A percentile compares a stretch with the other conserved stretches of the same genome.
Evolutionary conservation across 2,888 invertebrate genomes (phyloP).

Genomic region (Yponomeuta plumbellus): DNA sequence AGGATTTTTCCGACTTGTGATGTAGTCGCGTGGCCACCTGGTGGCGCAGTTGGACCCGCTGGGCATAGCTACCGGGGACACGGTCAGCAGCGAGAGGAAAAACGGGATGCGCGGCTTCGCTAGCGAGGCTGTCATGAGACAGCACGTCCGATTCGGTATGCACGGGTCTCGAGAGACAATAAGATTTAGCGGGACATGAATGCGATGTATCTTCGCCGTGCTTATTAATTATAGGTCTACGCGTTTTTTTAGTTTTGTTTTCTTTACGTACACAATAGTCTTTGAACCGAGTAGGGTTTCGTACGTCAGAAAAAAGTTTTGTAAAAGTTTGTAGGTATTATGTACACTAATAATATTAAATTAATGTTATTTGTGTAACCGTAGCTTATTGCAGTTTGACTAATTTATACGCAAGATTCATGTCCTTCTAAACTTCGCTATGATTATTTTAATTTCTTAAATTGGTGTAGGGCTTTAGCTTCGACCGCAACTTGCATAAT

Average conservation of each 20-base stretch:
- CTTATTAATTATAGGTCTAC: too few relatives aligned
- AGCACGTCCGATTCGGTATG: conserved; percentile 76
- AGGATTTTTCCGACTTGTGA: conserved; percentile 32
- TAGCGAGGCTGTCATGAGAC: conserved; percentile 70
- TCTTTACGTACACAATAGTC: conserved; percentile 6
- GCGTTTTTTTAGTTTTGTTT: neutral
- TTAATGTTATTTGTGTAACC: too few relatives aligned
- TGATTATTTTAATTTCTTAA: conserved; percentile 35
- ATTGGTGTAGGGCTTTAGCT: conserved; percentile 35
- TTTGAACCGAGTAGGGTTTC: too few relatives aligned
- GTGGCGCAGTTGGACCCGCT: conserved; percentile 95
- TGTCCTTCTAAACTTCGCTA: conserved; percentile 33
- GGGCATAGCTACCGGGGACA: conserved; percentile 87
- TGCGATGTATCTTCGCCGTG: neutral
- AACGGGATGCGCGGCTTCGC: conserved; percentile 71
- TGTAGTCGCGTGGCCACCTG: conserved; percentile 93
- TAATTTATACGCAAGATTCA: neutral
- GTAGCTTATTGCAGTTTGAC: too few relatives aligned
- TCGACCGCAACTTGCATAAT: conserved; percentile 4
- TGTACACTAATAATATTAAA: too few relatives aligned
- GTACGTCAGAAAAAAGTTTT: too few relatives aligned
- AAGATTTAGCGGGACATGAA: conserved; percentile 40
- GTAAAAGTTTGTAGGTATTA: too few relatives aligned
- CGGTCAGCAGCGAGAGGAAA: conserved; percentile 69
- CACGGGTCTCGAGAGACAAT: conserved; percentile 37